phyloP scores from a whole-genome alignment of 2,113 vertebrate species.

The Xiphophorus couchianus region DNA sequence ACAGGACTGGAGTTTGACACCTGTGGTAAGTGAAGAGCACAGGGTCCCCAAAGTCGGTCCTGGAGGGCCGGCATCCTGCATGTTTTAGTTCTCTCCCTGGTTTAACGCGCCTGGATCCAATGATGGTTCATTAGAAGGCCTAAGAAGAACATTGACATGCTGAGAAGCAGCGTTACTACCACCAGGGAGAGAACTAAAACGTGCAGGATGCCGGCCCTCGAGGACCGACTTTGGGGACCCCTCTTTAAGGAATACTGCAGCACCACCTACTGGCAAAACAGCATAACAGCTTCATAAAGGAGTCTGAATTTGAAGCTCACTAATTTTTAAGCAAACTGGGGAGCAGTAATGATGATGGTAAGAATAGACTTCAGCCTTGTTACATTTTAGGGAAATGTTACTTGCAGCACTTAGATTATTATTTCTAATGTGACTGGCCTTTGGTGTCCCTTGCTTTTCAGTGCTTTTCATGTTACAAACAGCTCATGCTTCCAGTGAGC shows the following conservation, averaged over 20 bases:
- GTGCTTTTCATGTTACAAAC: background rate
- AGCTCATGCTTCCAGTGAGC: constrained; percentile 7
- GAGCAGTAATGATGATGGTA: too few species aligned
- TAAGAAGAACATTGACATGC: too few species aligned
- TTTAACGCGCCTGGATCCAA: too few species aligned
- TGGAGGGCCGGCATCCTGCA: too few species aligned
- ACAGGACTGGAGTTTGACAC: too few species aligned
- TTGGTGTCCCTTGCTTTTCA: constrained; percentile 26
- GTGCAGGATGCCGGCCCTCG: too few species aligned
- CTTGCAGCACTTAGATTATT: background rate
- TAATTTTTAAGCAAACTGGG: background rate
- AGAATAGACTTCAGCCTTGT: background rate
- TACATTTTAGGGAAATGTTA: background rate
- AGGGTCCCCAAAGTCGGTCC: background rate
- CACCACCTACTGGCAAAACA: constrained; percentile 42
- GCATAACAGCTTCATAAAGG: background rate
- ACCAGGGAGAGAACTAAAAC: too few species aligned
- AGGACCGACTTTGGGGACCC: too few species aligned
- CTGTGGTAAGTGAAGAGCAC: background rate
- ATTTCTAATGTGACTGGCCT: constrained; percentile 1
- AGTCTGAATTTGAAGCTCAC: background rate
- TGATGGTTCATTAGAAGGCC: too few species aligned
- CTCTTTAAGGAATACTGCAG: constrained; percentile 3
- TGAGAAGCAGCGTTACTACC: too few species aligned
- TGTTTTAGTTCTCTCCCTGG: too few species aligned